phyloP scores from a whole-genome alignment of 2,797 vertebrate genomes.

The Rhinichthys osculus region DNA sequence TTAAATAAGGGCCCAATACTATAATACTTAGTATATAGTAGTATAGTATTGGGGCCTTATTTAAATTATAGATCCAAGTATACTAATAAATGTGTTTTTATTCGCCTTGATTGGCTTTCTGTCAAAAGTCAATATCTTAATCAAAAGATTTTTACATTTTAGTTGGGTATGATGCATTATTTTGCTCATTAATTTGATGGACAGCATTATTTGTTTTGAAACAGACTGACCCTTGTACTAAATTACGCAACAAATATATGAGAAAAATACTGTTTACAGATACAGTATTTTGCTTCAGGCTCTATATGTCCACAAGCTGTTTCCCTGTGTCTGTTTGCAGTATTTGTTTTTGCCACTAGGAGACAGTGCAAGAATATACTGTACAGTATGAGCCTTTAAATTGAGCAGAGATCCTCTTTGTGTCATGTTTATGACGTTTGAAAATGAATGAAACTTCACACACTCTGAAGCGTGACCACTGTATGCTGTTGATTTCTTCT shows the following conservation, averaged over 20 bases:
- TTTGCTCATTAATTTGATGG: not conserved
- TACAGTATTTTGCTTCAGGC: not conserved
- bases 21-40: too few species aligned
- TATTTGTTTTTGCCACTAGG: constrained; percentile 62
- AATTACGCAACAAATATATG: not conserved
- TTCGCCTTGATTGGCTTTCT: not conserved
- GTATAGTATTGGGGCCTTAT: too few species aligned
- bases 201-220: not conserved
- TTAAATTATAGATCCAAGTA: too few species aligned
- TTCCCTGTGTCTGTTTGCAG: not conserved
- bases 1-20: too few species aligned
- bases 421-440: not conserved
- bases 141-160: not conserved
- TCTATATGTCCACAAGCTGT: not conserved
- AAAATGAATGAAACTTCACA: constrained; percentile 15
- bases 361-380: constrained; percentile 62
- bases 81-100: too few species aligned
- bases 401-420: not conserved
- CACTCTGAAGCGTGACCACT: constrained; percentile 17
- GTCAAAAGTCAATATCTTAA: not conserved
- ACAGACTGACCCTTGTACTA: not conserved
- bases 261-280: not conserved
- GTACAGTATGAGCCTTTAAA: not conserved
- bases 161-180: not conserved
- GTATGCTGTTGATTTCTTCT: constrained; percentile 25